Base-by-base conservation (phyloP, 1,140 invertebrate genomes). In the Sarcophaga bullata region DNA sequence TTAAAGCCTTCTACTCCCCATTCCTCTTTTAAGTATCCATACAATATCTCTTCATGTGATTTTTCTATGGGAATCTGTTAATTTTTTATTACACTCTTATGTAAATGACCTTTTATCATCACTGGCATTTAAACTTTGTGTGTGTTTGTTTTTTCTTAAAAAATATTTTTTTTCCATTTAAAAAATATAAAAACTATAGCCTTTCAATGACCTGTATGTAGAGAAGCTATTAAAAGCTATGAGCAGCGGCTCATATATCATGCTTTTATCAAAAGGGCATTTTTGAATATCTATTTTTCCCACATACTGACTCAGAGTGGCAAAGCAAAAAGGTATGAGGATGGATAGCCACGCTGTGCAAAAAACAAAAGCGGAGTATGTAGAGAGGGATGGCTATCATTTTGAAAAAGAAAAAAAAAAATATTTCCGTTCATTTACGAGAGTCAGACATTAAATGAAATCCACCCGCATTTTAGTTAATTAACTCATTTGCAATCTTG, bases 391-490 rank as follows among this genome's bases (percentile, higher is more conserved):
- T 68, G 17, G 17, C 17, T 19, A 19, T n/a, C 19, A 68, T 68
- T 17, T 58, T 7, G n/a, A 19, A n/a, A 5, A 68, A 68, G 62
- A 68, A 19, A 68, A 8, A 68, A 8, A 15, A n/a, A 19, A n/a
- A 13, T 58, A 58, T n/a, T 13, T n/a, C 54, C 15, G 6, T 4
- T 6, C 7, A n/a, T n/a, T 58, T 19, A 68, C 7, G 8, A 13
- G 17, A 68, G 62, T 9, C 62, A 19, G 19, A 19, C 62, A 68
- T 68, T 68, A 68, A 68, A 68, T 68, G 72, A 88, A 87, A 89
- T 85, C 86, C 85, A 86, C 88, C 88, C 88, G 88, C 88, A 89
- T 89, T 89, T 89, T 89, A 89, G 88, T 89, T 89, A 89, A 89
- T 89, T 89, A 89, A 89, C 88, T 89, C 87, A 88, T 89, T 89